These are phyloP conservation scores for Cirrhinus molitorella DNA, from an alignment of 2,797 vertebrate species.

Conservation along the genomic window DNA sequence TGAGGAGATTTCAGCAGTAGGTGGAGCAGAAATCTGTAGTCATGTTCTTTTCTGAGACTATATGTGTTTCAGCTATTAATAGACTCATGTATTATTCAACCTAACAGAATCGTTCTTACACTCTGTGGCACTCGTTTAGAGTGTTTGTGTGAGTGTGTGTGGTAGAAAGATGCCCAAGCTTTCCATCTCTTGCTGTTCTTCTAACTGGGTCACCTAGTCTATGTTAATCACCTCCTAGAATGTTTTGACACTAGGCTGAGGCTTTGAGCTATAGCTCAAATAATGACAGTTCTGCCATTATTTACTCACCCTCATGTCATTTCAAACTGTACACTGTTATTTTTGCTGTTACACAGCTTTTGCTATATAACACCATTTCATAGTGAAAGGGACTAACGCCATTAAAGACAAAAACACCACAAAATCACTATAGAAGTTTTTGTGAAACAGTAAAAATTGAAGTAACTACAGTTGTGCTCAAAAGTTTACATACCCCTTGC, in stretches of 20 bases:
- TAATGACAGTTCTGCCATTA: not conserved
- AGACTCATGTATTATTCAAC: conserved; percentile 79
- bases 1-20: conserved; percentile 7
- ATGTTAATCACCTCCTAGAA: conserved; percentile 41
- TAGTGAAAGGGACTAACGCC: not conserved
- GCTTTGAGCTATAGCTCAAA: not conserved
- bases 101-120: conserved; percentile 60
- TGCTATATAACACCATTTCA: not conserved
- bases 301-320: not conserved
- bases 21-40: conserved; percentile 22
- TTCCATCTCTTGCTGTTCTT: conserved; percentile 42
- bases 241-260: conserved; percentile 13
- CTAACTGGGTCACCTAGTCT: conserved; percentile 36
- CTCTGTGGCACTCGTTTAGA: conserved; percentile 24
- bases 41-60: conserved; percentile 57
- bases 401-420: not conserved
- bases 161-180: conserved; percentile 37
- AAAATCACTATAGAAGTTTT: not conserved
- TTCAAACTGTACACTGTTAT: not conserved
- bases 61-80: conserved; percentile 77
- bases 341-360: not conserved
- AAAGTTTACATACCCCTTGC: too few relatives aligned
- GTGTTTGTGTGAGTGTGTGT: conserved; percentile 2
- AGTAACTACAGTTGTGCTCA: too few relatives aligned
- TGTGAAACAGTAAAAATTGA: not conserved